Evolutionary conservation across 2,797 vertebrate species (phyloP).

Genomic region (Coccyzus lansbergi): DNA sequence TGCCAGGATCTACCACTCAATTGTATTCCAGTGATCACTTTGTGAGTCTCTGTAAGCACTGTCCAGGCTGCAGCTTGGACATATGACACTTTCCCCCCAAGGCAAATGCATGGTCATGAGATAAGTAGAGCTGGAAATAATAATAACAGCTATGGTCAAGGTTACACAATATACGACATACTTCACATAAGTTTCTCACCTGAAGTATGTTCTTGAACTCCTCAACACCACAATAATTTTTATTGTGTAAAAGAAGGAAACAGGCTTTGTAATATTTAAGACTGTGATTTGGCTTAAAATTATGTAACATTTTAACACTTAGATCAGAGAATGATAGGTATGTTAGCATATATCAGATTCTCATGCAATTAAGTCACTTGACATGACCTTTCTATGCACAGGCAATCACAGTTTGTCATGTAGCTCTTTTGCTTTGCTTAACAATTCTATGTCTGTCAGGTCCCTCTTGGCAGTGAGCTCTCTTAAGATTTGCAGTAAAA

Average conservation of each 20-base stretch:
- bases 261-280: not conserved
- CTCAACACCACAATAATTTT: not conserved
- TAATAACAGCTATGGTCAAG: not conserved
- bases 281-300: not conserved
- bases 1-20: no score
- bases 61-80: not conserved
- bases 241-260: not conserved
- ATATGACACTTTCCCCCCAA: not conserved
- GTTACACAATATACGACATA: not conserved
- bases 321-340: accelerated
- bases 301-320: not conserved
- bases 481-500: not conserved
- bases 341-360: not conserved
- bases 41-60: not conserved
- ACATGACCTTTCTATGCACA: not conserved
- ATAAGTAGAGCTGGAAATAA: not conserved
- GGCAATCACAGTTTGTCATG: not conserved
- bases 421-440: not conserved
- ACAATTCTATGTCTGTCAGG: not conserved
- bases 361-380: not conserved
- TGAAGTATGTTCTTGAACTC: not conserved
- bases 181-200: not conserved
- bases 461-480: not conserved
- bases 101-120: not conserved
- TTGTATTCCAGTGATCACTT: not conserved